A percentile compares a stretch with the other conserved stretches of the same genome.
These are phyloP conservation scores for Pelodiscus sinensis DNA, from an alignment of 2,113 vertebrate genomes.

Conservation along the genomic window DNA sequence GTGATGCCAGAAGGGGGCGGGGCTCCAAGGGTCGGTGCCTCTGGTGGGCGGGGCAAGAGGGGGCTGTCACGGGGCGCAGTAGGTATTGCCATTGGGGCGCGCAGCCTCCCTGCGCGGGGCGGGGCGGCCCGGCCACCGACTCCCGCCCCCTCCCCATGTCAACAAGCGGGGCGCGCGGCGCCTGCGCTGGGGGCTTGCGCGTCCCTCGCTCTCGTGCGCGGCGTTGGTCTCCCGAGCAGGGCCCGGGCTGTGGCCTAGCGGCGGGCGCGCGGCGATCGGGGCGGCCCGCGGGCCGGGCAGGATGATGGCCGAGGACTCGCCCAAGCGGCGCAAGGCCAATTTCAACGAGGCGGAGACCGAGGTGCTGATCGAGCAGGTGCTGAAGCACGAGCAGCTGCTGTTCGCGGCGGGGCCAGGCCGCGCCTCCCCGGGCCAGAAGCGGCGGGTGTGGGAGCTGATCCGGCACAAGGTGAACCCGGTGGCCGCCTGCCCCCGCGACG, in stretches of 20 bases:
- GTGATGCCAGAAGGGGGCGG: not conserved
- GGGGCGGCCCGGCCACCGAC: not conserved
- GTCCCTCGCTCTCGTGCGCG: not conserved
- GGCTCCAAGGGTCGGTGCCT: not conserved
- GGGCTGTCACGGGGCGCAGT: not conserved
- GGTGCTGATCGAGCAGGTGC: slow-evolving; percentile 73
- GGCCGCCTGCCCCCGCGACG: slow-evolving; percentile 67
- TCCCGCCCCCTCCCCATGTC: slow-evolving; percentile 43
- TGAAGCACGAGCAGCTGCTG: slow-evolving; percentile 67
- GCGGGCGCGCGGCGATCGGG: not conserved
- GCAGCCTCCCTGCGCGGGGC: not conserved
- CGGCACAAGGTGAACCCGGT: slow-evolving; percentile 73
- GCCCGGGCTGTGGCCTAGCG: not conserved
- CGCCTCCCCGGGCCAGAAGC: slow-evolving; percentile 60
- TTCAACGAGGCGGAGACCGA: slow-evolving; percentile 74
- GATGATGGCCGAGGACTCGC: slow-evolving; percentile 63
- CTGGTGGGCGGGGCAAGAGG: not conserved
- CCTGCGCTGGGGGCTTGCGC: slow-evolving; percentile 58
- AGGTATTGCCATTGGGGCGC: not conserved
- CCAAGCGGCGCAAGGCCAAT: slow-evolving; percentile 70
- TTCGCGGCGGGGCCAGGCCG: slow-evolving; percentile 58
- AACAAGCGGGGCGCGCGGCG: slow-evolving; percentile 59
- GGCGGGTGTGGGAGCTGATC: slow-evolving; percentile 63
- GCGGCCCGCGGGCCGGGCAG: not conserved
- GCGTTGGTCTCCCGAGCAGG: not conserved